A percentile compares a stretch with the other conserved stretches of the same genome.
phyloP scores from a whole-genome alignment of 92 coral and sea anemone species.

The Anthopleura xanthogrammica region DNA sequence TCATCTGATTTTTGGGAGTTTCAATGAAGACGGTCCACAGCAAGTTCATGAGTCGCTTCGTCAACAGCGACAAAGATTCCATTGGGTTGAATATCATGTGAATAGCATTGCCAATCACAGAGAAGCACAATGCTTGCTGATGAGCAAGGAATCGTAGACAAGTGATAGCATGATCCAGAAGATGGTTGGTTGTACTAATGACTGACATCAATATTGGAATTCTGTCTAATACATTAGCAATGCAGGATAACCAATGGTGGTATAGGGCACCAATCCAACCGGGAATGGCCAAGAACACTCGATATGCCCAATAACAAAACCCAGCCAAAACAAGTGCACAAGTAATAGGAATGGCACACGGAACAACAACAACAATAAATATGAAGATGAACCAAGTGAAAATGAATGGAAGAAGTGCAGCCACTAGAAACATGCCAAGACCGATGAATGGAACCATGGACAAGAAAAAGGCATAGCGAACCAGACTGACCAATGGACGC shows the following conservation, averaged over 20 bases:
- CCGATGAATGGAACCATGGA: not conserved
- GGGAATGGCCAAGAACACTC: not conserved
- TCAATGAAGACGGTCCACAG: not conserved
- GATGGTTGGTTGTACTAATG: not conserved
- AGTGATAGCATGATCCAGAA: not conserved
- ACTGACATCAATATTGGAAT: constrained; percentile 5
- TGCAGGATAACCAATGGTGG: not conserved
- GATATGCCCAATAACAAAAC: not conserved
- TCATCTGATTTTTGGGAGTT: not conserved
- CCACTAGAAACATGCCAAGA: not conserved
- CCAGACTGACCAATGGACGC: not conserved
- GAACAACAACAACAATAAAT: not conserved
- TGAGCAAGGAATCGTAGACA: not conserved
- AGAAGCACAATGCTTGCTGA: not conserved
- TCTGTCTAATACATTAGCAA: not conserved
- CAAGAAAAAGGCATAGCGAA: not conserved
- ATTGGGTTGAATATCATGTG: not conserved
- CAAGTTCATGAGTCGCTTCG: not conserved
- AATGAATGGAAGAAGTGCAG: not conserved
- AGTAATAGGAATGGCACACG: not conserved
- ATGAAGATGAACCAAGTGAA: not conserved
- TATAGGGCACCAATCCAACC: not conserved
- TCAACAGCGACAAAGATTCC: not conserved
- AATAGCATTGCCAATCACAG: not conserved
- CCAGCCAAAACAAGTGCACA: not conserved